Evolutionary conservation across 2,113 vertebrate genomes (phyloP).

Genomic region (Ammodytes marinus): DNA sequence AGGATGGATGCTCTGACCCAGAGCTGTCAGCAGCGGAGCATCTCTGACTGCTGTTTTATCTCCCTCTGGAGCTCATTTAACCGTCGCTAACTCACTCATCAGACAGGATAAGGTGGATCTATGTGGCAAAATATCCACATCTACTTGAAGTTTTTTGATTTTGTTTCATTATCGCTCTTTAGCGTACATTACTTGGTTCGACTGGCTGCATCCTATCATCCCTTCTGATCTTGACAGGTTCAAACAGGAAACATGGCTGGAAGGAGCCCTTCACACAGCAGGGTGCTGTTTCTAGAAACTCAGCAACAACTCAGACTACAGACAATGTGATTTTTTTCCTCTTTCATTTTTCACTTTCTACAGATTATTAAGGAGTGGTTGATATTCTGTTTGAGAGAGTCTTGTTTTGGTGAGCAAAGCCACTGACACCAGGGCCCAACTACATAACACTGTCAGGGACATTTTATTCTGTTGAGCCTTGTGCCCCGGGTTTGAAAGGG

Average conservation of each 20-base stretch:
- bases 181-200: slow-evolving; percentile 8
- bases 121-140: slow-evolving; percentile 22
- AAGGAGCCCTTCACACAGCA: neutral
- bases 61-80: slow-evolving; percentile 26
- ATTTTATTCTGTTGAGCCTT: slow-evolving; percentile 21
- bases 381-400: slow-evolving; percentile 28
- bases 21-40: slow-evolving; percentile 7
- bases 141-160: slow-evolving; percentile 29
- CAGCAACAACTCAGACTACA: slow-evolving; percentile 23
- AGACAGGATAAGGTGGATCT: slow-evolving; percentile 22
- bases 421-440: slow-evolving; percentile 29
- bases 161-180: slow-evolving; percentile 10
- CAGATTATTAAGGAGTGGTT: slow-evolving; percentile 56
- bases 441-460: slow-evolving; percentile 20
- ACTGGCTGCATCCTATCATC: slow-evolving; percentile 10
- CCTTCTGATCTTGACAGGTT: slow-evolving; percentile 28
- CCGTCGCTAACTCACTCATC: slow-evolving; percentile 5
- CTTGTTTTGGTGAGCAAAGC: slow-evolving; percentile 32
- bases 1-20: slow-evolving; percentile 7
- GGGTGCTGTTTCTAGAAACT: slow-evolving; percentile 1
- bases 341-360: slow-evolving; percentile 14
- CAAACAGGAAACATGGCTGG: slow-evolving; percentile 26
- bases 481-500: slow-evolving; percentile 46
- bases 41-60: slow-evolving; percentile 22
- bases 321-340: slow-evolving; percentile 19